A percentile compares a stretch with the other conserved stretches of the same genome.
Evolutionary conservation across 2,113 vertebrate species (phyloP).

Genomic region (Lichenostomus cassidix): DNA sequence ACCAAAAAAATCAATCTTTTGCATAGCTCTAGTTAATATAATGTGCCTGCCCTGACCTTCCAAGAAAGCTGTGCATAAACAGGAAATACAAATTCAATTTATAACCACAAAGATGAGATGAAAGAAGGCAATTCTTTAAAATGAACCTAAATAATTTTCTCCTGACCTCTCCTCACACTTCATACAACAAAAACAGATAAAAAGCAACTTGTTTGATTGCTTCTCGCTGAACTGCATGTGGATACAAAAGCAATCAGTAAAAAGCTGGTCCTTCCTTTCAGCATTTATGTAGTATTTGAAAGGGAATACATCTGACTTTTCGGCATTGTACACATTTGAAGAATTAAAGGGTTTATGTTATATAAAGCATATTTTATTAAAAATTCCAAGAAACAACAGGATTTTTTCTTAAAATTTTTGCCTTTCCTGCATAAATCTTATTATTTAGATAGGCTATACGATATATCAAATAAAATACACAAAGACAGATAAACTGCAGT

Average conservation of each 20-base stretch:
- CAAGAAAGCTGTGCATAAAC: neutral
- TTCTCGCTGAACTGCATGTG: neutral
- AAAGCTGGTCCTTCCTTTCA: neutral
- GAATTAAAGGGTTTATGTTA: neutral
- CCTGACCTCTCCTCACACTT: neutral
- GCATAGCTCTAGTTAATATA: neutral
- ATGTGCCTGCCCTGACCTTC: neutral
- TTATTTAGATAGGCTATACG: accelerated
- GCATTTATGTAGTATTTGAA: neutral
- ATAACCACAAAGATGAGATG: neutral
- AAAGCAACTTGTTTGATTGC: slow-evolving; percentile 17
- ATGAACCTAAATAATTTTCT: slow-evolving; percentile 25
- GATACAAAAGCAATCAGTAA: neutral
- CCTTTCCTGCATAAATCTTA: neutral
- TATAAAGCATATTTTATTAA: neutral
- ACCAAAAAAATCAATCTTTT: neutral
- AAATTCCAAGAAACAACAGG: neutral
- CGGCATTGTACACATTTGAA: neutral
- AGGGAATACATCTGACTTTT: neutral
- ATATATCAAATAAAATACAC: neutral
- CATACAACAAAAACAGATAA: neutral
- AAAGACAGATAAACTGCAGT: neutral
- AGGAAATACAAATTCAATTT: slow-evolving; percentile 47
- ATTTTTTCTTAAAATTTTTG: neutral
- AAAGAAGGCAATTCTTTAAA: slow-evolving; percentile 45